Conservation (phyloP, 2,888 invertebrate genomes). For the Caenorhabditis angaria region DNA sequence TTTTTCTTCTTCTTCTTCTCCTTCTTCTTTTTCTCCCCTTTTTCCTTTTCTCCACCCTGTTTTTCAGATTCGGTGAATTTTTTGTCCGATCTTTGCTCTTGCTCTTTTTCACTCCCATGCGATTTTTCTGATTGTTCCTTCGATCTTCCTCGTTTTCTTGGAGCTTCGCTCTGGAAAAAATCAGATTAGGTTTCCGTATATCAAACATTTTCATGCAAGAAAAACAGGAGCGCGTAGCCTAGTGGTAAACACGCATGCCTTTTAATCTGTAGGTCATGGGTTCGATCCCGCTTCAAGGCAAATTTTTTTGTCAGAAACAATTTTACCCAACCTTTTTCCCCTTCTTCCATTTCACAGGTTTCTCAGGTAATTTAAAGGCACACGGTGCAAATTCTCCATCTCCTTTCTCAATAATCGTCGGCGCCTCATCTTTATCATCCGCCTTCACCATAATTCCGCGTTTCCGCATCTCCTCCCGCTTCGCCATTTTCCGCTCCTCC, state of each 20-base stretch:
- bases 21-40: background rate
- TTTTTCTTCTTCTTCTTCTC: background rate
- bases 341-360: conserved; percentile 11
- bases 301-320: background rate
- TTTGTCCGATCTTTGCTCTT: background rate
- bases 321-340: conserved; percentile 6
- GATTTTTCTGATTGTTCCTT: background rate
- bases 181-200: no score
- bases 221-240: no score
- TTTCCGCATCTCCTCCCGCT: conserved; percentile 35
- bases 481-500: conserved; percentile 36
- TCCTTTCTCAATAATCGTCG: conserved; percentile 39
- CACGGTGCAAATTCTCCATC: conserved; percentile 4
- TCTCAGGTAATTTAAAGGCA: background rate
- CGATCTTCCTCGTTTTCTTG: background rate
- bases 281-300: background rate
- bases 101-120: no score
- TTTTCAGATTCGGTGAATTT: background rate
- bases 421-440: conserved; percentile 44
- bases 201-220: no score
- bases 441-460: conserved; percentile 47
- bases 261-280: background rate
- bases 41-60: background rate
- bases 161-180: no score
- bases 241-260: background rate